phyloP scores from a whole-genome alignment of 1,140 invertebrate species.

The Gryon sp. region DNA sequence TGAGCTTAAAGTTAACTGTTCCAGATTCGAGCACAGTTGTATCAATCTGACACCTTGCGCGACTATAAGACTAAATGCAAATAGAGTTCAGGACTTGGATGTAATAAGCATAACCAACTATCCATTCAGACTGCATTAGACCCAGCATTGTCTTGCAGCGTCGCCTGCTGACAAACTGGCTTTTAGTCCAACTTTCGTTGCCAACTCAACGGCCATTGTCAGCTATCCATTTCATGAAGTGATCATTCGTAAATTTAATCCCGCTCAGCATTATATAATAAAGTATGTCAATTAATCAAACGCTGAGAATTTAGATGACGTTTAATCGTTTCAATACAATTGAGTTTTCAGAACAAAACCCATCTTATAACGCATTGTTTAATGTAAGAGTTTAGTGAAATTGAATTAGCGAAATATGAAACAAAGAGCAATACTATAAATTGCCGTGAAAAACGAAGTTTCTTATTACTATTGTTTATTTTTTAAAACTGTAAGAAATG shows the following conservation, averaged over 20 bases:
- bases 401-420: no score
- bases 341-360: no score
- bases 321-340: no score
- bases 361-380: no score
- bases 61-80: slow-evolving; percentile 35
- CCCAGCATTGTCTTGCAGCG: slow-evolving; percentile 32
- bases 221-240: slow-evolving; percentile 30
- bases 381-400: no score
- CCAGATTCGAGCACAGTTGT: slow-evolving; percentile 11
- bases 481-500: no score
- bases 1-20: slow-evolving; percentile 19
- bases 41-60: slow-evolving; percentile 39
- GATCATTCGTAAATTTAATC: slow-evolving; percentile 18
- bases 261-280: slow-evolving; percentile 7
- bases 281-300: no score
- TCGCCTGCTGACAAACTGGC: slow-evolving; percentile 42
- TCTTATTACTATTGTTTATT: no score
- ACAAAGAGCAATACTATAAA: no score
- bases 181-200: slow-evolving; percentile 35
- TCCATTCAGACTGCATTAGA: slow-evolving; percentile 45
- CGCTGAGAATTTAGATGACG: neutral
- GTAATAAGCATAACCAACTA: slow-evolving; percentile 53
- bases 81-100: slow-evolving; percentile 33
- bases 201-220: slow-evolving; percentile 38
- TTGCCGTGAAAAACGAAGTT: no score